Evolutionary conservation across 1,140 invertebrate species (phyloP), one percentile per base, ranked within the genome.

Genomic region (Ruditapes philippinarum): DNA sequence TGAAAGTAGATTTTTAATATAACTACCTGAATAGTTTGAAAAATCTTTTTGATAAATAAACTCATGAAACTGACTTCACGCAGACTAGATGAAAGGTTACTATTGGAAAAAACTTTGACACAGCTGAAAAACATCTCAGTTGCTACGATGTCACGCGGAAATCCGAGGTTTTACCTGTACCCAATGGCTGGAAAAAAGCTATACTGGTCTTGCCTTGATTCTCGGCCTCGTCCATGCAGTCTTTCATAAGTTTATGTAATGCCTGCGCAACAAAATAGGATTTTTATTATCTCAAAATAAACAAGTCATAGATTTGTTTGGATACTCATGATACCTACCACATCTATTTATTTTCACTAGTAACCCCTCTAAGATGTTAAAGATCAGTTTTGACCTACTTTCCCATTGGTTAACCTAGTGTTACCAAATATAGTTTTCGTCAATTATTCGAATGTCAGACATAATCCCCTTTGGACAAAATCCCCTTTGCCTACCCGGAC

Each of bases 181-280:
- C 93, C 93, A n/a, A 93, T 65, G 0, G 92, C 93, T 7, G 93
- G 93, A 19, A 93, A 22, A 94, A 88, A 22, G 92, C 91, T 36
- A 93, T 89, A 68, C 87, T 90, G 31, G 57, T 40, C 12, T 11
- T 28, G 17, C 33, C 49, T 49, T 60, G 74, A n/a, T 65, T 60
- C 28, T 31, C 80, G 1, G 49, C 74, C 19, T 89, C 45, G 19
- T 57, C 51, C 51, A 57, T 57, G 19, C 51, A 57, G 51, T 57
- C 51, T 19, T 4, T 11, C 14, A 89, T 57, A 36, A 93, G 79
- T 19, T 60, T 49, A 28, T 82, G 84, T n/a, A 93, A 51, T 19
- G 82, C 62, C 92, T 93, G 62, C n/a, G 4, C 4, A 57, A 7
- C 7, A 57, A 14, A 57, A 19, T 3, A 57, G 51, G n/a, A 57